phyloP scores from a whole-genome alignment of 2,888 invertebrate species.

The Unio pictorum region DNA sequence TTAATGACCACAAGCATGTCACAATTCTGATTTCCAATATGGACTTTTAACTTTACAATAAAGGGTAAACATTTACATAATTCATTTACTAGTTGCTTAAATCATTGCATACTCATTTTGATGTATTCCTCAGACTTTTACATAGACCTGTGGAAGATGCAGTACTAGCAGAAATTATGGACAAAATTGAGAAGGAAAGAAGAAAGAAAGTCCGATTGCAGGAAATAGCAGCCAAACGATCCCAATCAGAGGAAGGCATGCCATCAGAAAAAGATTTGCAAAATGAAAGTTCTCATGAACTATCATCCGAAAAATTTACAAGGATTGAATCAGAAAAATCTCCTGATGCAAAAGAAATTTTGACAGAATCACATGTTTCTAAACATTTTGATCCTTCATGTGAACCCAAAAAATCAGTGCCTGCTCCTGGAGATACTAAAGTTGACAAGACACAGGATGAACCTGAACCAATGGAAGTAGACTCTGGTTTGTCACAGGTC shows the following conservation, averaged over 20 bases:
- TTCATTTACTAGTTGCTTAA: not conserved
- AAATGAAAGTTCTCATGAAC: not conserved
- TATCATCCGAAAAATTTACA: not conserved
- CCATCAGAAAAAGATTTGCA: slow-evolving; percentile 4
- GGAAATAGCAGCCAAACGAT: slow-evolving; percentile 27
- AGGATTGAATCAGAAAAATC: not conserved
- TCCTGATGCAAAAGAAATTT: slow-evolving; percentile 4
- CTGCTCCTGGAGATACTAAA: not conserved
- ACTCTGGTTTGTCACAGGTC: slow-evolving; percentile 10
- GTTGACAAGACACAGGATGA: not conserved
- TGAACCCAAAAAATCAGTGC: not conserved
- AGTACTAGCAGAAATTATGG: slow-evolving; percentile 43
- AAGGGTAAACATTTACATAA: not conserved
- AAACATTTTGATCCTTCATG: too few species aligned
- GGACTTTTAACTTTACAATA: too few species aligned
- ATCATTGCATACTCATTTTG: not conserved
- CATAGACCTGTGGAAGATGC: slow-evolving; percentile 58
- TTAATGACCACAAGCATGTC: too few species aligned
- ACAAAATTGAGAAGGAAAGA: slow-evolving; percentile 57
- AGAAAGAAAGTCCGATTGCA: slow-evolving; percentile 51
- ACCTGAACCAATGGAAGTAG: slow-evolving; percentile 46
- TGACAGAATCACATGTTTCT: not conserved
- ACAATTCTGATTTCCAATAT: too few species aligned
- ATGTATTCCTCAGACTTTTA: slow-evolving; percentile 43
- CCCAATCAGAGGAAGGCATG: slow-evolving; percentile 3